Percentiles rank a stretch among this genome's conserved stretches.
phyloP scores from a whole-genome alignment of 2,888 invertebrate genomes.

The Ctenicera cuprea region DNA sequence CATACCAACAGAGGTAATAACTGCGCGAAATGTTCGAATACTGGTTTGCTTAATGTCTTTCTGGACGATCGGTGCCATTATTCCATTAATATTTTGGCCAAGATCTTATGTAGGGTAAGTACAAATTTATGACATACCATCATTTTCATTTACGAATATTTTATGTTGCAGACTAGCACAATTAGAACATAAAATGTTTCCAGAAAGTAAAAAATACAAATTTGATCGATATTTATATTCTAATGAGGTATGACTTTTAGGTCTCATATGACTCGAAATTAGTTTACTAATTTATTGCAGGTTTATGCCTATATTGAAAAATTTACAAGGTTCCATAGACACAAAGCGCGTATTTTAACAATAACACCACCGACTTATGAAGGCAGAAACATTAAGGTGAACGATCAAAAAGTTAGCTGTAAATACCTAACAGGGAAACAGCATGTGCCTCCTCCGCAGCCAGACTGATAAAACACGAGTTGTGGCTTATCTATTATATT shows the following conservation, averaged over 20 bases:
- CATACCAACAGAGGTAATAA: conserved; percentile 8
- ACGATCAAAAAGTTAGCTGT: too few species aligned
- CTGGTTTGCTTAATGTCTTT: background rate
- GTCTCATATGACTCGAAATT: background rate
- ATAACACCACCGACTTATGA: background rate
- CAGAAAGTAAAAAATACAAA: background rate
- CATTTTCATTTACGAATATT: background rate
- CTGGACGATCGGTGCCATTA: background rate
- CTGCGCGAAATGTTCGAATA: background rate
- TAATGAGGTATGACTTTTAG: conserved; percentile 12
- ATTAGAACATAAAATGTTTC: conserved; percentile 6
- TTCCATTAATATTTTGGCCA: conserved; percentile 19
- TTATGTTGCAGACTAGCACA: background rate
- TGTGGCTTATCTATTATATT: too few species aligned
- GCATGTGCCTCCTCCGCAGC: too few species aligned
- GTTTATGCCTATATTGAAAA: conserved; percentile 20
- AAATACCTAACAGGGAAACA: too few species aligned
- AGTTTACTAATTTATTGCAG: background rate
- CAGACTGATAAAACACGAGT: too few species aligned
- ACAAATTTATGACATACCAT: background rate
- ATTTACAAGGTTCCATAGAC: background rate
- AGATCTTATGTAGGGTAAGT: conserved; percentile 4
- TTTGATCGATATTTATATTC: background rate
- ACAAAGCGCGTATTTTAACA: conserved; percentile 9
- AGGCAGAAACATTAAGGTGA: background rate